Percentiles rank a stretch among this genome's conserved stretches.
These are phyloP conservation scores for Drosophila putrida DNA, from an alignment of 2,888 invertebrate genomes.

Conservation along the genomic window DNA sequence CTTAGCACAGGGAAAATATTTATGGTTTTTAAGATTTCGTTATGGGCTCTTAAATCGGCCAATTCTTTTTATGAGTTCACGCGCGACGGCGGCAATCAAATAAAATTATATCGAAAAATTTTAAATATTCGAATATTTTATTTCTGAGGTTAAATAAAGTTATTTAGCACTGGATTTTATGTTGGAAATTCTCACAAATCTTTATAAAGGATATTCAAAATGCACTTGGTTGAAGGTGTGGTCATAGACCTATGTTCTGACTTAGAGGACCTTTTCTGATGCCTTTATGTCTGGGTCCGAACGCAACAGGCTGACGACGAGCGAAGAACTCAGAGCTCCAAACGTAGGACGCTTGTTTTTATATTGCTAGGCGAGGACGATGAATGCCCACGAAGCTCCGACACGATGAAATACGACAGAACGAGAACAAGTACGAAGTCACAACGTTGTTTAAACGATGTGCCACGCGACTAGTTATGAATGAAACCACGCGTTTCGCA, in stretches of 20 bases:
- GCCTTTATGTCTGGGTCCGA: conserved; percentile 47
- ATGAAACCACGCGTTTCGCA: conserved; percentile 54
- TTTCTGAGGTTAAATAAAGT: conserved; percentile 1
- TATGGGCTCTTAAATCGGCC: conserved; percentile 43
- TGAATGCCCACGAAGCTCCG: conserved; percentile 40
- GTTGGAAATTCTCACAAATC: neutral
- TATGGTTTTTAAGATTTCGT: conserved; percentile 65
- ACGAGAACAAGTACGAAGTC: conserved; percentile 27
- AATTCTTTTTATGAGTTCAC: conserved; percentile 51
- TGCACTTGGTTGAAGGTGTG: conserved; percentile 28
- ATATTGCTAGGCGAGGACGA: conserved; percentile 70
- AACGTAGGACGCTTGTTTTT: conserved; percentile 81
- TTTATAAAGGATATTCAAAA: conserved; percentile 24
- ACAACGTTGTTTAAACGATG: conserved; percentile 31
- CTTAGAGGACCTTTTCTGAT: conserved; percentile 7
- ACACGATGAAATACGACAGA: conserved; percentile 27
- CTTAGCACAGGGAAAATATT: conserved; percentile 58
- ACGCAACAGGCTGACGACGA: conserved; percentile 85
- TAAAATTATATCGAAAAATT: conserved; percentile 35
- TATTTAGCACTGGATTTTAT: conserved; percentile 13
- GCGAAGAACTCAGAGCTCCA: conserved; percentile 82
- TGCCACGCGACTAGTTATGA: conserved; percentile 59
- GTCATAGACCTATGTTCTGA: conserved; percentile 4
- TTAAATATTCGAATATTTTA: conserved; percentile 36
- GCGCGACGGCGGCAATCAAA: conserved; percentile 60